Base-by-base conservation (phyloP, 2,888 invertebrate species). In the Apotomis capreana region DNA sequence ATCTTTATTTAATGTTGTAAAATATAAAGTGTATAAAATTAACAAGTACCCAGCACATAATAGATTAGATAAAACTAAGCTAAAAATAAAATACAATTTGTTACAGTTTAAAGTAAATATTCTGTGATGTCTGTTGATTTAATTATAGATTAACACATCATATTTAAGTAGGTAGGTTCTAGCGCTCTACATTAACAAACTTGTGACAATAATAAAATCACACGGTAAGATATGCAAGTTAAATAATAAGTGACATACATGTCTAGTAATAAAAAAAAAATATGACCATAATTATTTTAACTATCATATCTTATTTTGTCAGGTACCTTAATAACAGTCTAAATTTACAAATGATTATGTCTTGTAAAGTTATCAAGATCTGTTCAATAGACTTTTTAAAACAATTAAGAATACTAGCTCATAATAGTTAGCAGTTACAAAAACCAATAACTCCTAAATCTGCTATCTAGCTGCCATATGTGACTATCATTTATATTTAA, bases 41-140 rank as follows among this genome's bases (percentile, higher is more conserved):
- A 75, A 77, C 75, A 76, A 76, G 62, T 69, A 75, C 73, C 74
- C 68, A 62, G 57, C 71, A 73, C 52, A 73, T 68, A 68, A 51
- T 70, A 58, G 51, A 63, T 55, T 37, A n/a, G 44, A 54, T 67
- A 60, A 68, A 71, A 62, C n/a, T 74, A 70, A 58, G 55, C 59
- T 70, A 74, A 73, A 74, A 44, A 55, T 58, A 61, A 67, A 73
- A 74, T 77, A 78, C 74, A 75, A 77, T 76, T 78, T 77, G 78
- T 78, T 77, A 79, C 68, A 78, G 69, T 77, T 79, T 78, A 80
- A 79, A 78, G 78, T 75, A 74, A 74, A 58, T 49, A 52, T 37
- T n/a, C 36, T 68, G 67, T 71, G 71, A 62, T 70, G 58, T 63
- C 9, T 46, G 12, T 69, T 64, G 15, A n/a, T 54, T 6, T 3